Percentiles rank a stretch among this genome's conserved stretches.
Evolutionary conservation across 2,888 invertebrate genomes (phyloP).

Genomic region (Apantesis nais): DNA sequence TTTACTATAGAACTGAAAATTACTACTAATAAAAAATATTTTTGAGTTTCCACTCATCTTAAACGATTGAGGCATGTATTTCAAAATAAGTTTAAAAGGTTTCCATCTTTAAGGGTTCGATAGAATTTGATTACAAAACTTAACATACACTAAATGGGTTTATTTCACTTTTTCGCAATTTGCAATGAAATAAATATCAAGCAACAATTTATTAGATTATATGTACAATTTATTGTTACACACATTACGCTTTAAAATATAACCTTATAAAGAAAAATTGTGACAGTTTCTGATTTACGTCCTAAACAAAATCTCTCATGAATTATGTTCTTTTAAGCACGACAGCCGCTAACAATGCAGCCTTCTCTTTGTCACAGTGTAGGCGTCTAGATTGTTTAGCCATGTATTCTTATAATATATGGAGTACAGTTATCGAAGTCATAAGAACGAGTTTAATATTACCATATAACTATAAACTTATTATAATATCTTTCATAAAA

Average conservation of each 20-base stretch:
- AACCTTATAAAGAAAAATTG: slow-evolving; percentile 55
- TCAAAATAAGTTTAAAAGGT: not conserved
- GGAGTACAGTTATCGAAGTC: slow-evolving; percentile 30
- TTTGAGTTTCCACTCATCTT: not conserved
- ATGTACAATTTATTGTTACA: slow-evolving; percentile 45
- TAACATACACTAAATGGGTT: too few relatives aligned
- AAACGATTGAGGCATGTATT: not conserved
- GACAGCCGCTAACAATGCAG: slow-evolving; percentile 76
- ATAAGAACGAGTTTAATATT: slow-evolving; percentile 29
- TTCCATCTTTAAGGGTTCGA: not conserved
- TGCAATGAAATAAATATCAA: slow-evolving; percentile 3
- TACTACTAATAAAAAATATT: not conserved
- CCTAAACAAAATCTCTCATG: slow-evolving; percentile 69
- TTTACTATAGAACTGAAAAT: not conserved
- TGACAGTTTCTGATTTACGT: slow-evolving; percentile 69
- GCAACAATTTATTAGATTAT: slow-evolving; percentile 38
- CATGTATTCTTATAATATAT: slow-evolving; percentile 42
- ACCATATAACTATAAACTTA: slow-evolving; percentile 22
- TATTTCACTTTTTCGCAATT: too few relatives aligned
- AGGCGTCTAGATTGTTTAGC: slow-evolving; percentile 53
- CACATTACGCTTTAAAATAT: slow-evolving; percentile 48
- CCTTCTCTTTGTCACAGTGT: slow-evolving; percentile 63
- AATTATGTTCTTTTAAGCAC: slow-evolving; percentile 70
- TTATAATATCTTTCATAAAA: slow-evolving; percentile 14
- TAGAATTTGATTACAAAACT: not conserved